Base-by-base conservation (phyloP, 2,888 invertebrate species). In the Cryptosula pallasiana region DNA sequence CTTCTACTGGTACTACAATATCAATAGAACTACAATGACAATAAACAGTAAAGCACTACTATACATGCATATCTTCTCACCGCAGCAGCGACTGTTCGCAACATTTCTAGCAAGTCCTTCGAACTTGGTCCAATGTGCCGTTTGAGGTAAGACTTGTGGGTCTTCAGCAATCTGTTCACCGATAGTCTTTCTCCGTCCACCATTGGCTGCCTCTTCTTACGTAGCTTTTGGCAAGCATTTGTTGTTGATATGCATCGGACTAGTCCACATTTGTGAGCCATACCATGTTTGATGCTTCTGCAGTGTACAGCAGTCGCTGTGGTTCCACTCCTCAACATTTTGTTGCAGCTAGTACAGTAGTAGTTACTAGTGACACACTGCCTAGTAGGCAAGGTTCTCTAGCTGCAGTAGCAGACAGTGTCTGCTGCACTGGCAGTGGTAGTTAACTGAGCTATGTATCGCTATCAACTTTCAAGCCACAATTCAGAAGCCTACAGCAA, bases 141-240 rank as follows among this genome's bases (percentile, higher is more conserved):
- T 9, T 13, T 35, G 35, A 35, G 32, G 25, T 55, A 76, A 81
- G 82, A 86, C 94, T 95, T 90, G 92, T 91, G 27, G n/a, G 63
- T 25, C 34, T 63, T 63, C 5, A 63, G 32, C 27, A 63, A n/a
- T 9, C 63, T 27, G 32, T 63, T 32, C 9, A 63, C 34, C 16
- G 29, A 29, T 5, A 63, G 9, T 63, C 32, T 34, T 16, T 27
- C 9, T 2, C 9, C 63, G 32, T 63, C 9, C 34, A 29, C 63
- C n/a, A 9, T 63, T 34, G 45, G 45, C 20, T 45, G 9, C 45
- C 32, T 63, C 9, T 5, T 25, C 27, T 32, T 32, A 32, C 25
- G 29, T 13, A 63, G 27, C n/a, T 63, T 20, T n/a, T 27, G 13
- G 13, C 25, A 32, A 29, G n/a, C 27, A 5, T 34, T 63, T 27